Conservation (phyloP, 2,113 vertebrate genomes). For the Platycercus adscitus region DNA sequence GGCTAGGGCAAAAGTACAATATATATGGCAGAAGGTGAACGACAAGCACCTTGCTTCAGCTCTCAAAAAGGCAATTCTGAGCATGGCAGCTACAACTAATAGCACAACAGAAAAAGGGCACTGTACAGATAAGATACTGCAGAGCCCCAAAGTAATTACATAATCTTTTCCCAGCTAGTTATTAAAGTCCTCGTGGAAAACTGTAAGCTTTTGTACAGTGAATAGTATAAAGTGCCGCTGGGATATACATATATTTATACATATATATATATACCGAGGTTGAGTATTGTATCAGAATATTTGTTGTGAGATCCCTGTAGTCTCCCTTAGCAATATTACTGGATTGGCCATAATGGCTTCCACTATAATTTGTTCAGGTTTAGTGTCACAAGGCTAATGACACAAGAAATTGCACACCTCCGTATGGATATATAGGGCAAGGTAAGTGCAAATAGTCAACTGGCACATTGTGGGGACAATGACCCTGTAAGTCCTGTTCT, state of each 20-base stretch:
- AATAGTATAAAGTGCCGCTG: conserved; percentile 99
- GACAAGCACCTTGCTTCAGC: conserved; percentile 92
- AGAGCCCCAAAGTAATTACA: conserved; percentile 83
- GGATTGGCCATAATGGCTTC: conserved; percentile 79
- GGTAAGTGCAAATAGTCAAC: conserved; percentile 99
- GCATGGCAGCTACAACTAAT: conserved; percentile 91
- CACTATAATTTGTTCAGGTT: conserved; percentile 82
- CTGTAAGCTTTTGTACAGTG: conserved; percentile 94
- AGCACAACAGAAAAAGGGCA: conserved; percentile 87
- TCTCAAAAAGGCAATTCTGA: conserved; percentile 93
- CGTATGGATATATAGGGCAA: conserved; percentile 92
- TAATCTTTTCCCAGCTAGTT: conserved; percentile 82
- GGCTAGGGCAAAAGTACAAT: conserved; percentile 86
- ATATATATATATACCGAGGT: conserved; percentile 92
- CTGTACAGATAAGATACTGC: conserved; percentile 80
- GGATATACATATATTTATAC: conserved; percentile 90
- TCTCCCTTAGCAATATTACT: conserved; percentile 84
- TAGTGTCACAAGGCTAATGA: conserved; percentile 89
- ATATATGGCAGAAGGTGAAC: conserved; percentile 88
- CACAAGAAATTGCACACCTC: conserved; percentile 95
- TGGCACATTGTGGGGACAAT: conserved; percentile 99
- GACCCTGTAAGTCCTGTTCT: conserved; percentile 99
- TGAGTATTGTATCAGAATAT: conserved; percentile 88
- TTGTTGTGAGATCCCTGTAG: conserved; percentile 92
- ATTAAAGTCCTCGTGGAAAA: conserved; percentile 83